Percentiles rank a stretch among this genome's conserved stretches.
Evolutionary conservation across 2,113 vertebrate species (phyloP).

Genomic region (Brachypteracias leptosomus): DNA sequence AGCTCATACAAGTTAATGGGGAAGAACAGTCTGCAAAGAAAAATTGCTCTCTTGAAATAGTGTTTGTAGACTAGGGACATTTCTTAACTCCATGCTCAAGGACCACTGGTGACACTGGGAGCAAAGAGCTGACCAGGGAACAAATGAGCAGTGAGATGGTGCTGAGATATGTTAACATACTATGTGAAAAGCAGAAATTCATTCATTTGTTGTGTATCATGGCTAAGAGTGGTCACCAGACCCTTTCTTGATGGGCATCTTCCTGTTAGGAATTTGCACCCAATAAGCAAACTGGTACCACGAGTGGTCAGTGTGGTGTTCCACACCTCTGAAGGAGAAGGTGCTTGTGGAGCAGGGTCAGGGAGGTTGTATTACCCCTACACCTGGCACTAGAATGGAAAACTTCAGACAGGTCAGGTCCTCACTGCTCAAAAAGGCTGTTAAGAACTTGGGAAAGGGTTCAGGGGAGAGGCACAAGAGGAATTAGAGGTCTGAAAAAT

Average conservation of each 20-base stretch:
- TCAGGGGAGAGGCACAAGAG: neutral
- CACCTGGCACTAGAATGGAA: neutral
- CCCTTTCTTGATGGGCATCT: neutral
- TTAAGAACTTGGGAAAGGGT: neutral
- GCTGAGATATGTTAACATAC: neutral
- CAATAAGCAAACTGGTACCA: neutral
- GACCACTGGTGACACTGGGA: neutral
- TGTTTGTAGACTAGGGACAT: neutral
- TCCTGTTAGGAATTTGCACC: neutral
- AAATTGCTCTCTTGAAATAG: neutral
- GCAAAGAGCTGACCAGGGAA: neutral
- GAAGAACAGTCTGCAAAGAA: neutral
- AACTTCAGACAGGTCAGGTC: neutral
- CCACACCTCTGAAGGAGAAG: neutral
- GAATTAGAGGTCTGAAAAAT: neutral
- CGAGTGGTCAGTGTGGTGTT: neutral
- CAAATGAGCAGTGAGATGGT: neutral
- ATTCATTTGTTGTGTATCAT: neutral
- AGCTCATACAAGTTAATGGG: neutral
- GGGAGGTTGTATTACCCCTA: accelerated
- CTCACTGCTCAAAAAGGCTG: neutral
- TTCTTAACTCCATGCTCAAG: neutral
- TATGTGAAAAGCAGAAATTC: neutral
- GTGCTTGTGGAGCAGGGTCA: neutral
- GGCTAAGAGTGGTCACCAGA: neutral